Base-by-base conservation (phyloP, 2,888 invertebrate species). In the Liopterus haemorrhoidalis region DNA sequence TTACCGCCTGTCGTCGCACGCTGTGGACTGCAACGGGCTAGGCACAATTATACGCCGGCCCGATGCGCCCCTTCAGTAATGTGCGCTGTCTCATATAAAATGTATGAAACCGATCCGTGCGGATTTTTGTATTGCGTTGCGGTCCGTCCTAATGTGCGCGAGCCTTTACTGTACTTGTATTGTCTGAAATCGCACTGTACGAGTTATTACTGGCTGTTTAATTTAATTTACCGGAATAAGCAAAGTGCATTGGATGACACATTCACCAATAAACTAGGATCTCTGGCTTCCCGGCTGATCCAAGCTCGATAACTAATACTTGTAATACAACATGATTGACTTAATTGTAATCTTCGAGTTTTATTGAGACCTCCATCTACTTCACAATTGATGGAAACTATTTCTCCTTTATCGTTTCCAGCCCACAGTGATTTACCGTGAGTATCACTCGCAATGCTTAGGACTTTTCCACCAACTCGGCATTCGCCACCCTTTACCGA, bases 361-460 rank as follows among this genome's bases (percentile, higher is more conserved):
- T 60, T 60, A 19, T 58, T 59, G 19, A 67, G 53, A 30, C 57
- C 57, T 5, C 66, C 66, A 43, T 61, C 62, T 3, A 63, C 41
- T 54, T 67, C 66, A 49, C 63, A 67, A 24, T 60, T 54, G 20
- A 66, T 51, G 1, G 66, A 65, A 3, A 62, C 54, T 27, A 67
- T 67, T 61, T 67, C 67, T 6, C 67, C 67, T 62, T 78, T 79
- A 58, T 86, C 83, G 65, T 86, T 87, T 36, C 85, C 87, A 27
- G 83, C 82, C 90, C 90, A 91, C 54, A 90, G 75, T 59, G 85
- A 77, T 54, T 80, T 73, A 5, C 86, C 86, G 59, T 79, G 82
- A 15, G 83, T 79, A 63, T 89, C 88, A 61, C 85, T 86, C 1
- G 83, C 78, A 54, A 90, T 68, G 5, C 83, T 76, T 55, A 82